Conservation (phyloP, 2,888 invertebrate species). For the Chrysodeixis includens region DNA sequence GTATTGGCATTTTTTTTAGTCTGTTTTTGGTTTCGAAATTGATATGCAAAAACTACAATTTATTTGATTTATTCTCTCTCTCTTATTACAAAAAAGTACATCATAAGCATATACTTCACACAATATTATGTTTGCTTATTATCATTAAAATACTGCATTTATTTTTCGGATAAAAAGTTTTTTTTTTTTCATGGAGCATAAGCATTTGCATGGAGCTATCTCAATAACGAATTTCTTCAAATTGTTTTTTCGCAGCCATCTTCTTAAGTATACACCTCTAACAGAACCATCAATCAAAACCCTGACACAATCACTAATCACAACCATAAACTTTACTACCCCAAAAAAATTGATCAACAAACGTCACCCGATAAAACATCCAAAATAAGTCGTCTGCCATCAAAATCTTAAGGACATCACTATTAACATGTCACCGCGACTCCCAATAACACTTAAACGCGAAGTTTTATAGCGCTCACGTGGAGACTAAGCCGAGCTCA, state of each 20-base stretch:
- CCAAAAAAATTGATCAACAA: slow-evolving; percentile 24
- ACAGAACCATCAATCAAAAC: background rate
- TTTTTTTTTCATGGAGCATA: too few species aligned
- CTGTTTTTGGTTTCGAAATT: background rate
- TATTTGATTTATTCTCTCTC: too few species aligned
- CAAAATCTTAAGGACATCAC: slow-evolving; percentile 47
- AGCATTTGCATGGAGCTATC: too few species aligned
- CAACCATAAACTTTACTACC: slow-evolving; percentile 26
- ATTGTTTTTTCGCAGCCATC: too few species aligned
- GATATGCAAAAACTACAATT: too few species aligned
- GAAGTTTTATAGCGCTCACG: slow-evolving; percentile 59
- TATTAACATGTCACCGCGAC: slow-evolving; percentile 53
- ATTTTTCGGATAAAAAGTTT: too few species aligned
- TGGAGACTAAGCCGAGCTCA: slow-evolving; percentile 52
- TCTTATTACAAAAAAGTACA: too few species aligned
- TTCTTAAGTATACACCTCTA: background rate
- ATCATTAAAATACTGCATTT: too few species aligned
- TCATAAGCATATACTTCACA: too few species aligned
- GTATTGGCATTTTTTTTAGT: background rate
- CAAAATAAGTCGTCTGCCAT: slow-evolving; percentile 41
- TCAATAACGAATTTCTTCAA: too few species aligned
- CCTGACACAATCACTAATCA: background rate
- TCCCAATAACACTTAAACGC: slow-evolving; percentile 57
- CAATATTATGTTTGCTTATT: too few species aligned
- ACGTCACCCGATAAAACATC: slow-evolving; percentile 25